Conservation (phyloP, 2,113 vertebrate genomes). For the Bujurquina vittata region DNA sequence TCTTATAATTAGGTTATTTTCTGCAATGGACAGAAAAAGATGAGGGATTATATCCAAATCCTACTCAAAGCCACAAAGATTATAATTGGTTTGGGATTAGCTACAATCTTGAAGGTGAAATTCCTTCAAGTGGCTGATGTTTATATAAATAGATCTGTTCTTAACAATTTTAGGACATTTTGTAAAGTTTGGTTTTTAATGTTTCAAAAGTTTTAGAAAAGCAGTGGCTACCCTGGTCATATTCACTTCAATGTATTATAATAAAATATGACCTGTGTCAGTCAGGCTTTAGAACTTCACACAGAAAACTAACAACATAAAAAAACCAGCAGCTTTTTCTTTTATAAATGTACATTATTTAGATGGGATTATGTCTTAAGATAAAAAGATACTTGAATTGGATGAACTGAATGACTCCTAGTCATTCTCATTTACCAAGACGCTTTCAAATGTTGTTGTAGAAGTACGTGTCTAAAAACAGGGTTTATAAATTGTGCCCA, state of each 20-base stretch:
- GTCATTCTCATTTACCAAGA: too few relatives aligned
- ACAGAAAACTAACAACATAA: not conserved
- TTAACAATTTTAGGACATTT: not conserved
- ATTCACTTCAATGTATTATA: not conserved
- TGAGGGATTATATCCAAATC: slow-evolving; percentile 10
- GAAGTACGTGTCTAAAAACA: too few relatives aligned
- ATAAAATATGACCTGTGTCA: not conserved
- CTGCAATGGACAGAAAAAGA: not conserved
- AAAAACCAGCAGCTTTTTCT: too few relatives aligned
- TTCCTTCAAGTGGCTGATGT: not conserved
- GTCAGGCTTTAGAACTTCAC: not conserved
- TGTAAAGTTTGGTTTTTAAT: not conserved
- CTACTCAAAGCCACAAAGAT: not conserved
- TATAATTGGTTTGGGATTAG: slow-evolving; percentile 7
- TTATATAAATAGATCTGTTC: not conserved
- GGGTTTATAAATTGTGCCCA: too few relatives aligned
- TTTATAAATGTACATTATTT: too few relatives aligned
- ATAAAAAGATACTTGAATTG: too few relatives aligned
- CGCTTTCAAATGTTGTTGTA: too few relatives aligned
- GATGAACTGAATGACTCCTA: too few relatives aligned
- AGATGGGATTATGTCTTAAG: too few relatives aligned
- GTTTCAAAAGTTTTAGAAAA: not conserved
- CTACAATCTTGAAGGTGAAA: not conserved
- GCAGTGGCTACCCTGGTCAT: not conserved
- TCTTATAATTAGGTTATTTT: not conserved